Evolutionary conservation across 2,888 invertebrate species (phyloP).

Genomic region (Magallana nippona): DNA sequence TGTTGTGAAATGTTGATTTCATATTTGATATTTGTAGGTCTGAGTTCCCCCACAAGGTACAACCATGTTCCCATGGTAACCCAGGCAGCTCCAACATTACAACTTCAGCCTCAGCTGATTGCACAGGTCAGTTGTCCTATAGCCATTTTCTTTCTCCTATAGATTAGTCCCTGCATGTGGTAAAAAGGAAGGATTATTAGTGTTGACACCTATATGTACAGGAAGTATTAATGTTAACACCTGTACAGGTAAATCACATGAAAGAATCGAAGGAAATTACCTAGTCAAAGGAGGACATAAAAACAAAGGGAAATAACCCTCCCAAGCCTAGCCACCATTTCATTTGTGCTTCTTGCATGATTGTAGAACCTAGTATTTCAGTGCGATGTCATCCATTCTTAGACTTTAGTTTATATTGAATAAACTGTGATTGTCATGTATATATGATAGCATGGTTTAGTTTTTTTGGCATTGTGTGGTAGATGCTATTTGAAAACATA

Average conservation of each 20-base stretch:
- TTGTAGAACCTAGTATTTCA: background rate
- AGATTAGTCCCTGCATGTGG: background rate
- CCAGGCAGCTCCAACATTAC: conserved; percentile 85
- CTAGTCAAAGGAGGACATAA: background rate
- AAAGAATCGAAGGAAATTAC: background rate
- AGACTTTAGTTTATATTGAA: background rate
- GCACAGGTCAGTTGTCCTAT: conserved; percentile 84
- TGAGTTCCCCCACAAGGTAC: conserved; percentile 86
- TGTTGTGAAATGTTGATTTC: background rate
- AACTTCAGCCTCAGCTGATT: conserved; percentile 89
- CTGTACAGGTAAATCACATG: background rate
- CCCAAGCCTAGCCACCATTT: conserved; percentile 16
- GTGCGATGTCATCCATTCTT: conserved; percentile 11
- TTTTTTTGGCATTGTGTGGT: background rate
- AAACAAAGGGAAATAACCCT: background rate
- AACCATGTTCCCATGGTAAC: conserved; percentile 83
- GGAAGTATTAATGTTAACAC: too few relatives aligned
- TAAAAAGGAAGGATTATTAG: background rate
- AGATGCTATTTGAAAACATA: background rate
- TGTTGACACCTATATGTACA: background rate
- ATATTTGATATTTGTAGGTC: conserved; percentile 58
- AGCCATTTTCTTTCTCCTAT: background rate
- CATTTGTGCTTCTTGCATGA: conserved; percentile 26
- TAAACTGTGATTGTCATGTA: background rate
- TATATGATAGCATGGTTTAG: conserved; percentile 6